Evolutionary conservation across 35 echinoderm and acorn worm species (phyloP), one percentile per base, ranked within the genome.

Genomic region (Apostichopus parvimensis): DNA sequence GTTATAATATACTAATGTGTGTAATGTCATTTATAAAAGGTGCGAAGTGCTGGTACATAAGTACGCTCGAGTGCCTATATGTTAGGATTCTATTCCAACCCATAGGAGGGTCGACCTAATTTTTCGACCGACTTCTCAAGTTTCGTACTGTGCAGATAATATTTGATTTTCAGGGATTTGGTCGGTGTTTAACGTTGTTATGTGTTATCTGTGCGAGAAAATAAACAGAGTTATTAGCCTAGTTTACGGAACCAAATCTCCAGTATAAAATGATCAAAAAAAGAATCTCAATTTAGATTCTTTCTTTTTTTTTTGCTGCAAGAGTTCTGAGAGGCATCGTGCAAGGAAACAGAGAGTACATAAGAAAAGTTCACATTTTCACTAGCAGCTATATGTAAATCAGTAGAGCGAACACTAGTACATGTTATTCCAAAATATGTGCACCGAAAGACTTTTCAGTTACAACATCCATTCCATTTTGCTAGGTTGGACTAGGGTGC

Each of bases 1-100:
- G 77, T 78, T 78, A 78, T 78, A 78, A 78, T 78, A 78, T 78
- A 21, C 77, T 78, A 78, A 78, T 78, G 77, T 78, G 77, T 78
- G 77, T 78, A 78, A 78, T 78, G 77, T 78, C 77, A 78, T 78
- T 78, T 78, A 78, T 78, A 26, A 78, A 45, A 78, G 77, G 77
- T 78, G 77, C n/a, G 77, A 78, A 78, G 77, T 78, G 77, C 22
- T 21, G 77, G 22, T 78, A 78, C 52, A 78, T 78, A 78, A 78
- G 77, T 78, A 78, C 77, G 77, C 77, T 78, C 52, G 77, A 78
- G 77, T 25, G 77, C 77, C 22, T 78, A 34, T 34, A 78, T 26
- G 23, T 78, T 34, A 34, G 77, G 77, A 78, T 78, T 78, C 22
- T 78, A 26, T 78, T 78, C 77, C 77, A 78, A 78, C 77, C 77